Base-by-base conservation (phyloP, 2,888 invertebrate species). In the Anthophora plumipes region DNA sequence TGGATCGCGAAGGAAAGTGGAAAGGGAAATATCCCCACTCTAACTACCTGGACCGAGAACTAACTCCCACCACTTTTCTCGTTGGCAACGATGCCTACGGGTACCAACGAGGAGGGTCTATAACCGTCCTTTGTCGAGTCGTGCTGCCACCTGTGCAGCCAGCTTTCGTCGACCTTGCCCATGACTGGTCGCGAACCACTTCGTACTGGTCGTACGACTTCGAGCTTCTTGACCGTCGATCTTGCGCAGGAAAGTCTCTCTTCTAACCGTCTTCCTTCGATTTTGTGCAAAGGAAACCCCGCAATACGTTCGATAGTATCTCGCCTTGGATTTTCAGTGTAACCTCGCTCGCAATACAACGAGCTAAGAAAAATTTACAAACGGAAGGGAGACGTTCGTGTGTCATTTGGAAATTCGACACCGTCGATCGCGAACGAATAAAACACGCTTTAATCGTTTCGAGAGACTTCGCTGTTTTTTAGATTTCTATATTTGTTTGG, bases 141-240 rank as follows among this genome's bases (percentile, higher is more conserved):
- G 92, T 93, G 93, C 92, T 93, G 93, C 93, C 93, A 93, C 91
- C 93, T 93, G 90, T 88, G 88, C 89, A 84, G 83, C n/a, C 67
- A 85, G 79, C 83, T 87, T 84, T 83, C 80, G 60, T 83, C 85
- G 84, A 84, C 77, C 82, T 87, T 88, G 85, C 69, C 83, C 83
- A 71, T 77, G 78, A 85, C 84, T 85, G 81, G 77, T 78, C 78
- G 79, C 50, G 66, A 67, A 77, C 74, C 80, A 83, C 77, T 85
- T 82, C 76, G 69, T 52, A 66, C 71, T 55, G 69, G 67, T 81
- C 75, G 67, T 55, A 64, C 60, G 37, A 55, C 81, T 73, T n/a
- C 8, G 63, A 71, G 69, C 74, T 78, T 70, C 54, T 66, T 60
- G 31, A 25, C 54, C 74, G 54, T 41, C 52, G 79, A 79, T 74